These are phyloP conservation scores for Helostoma temminkii DNA, from an alignment of 2,797 vertebrate species.

Conservation along the genomic window DNA sequence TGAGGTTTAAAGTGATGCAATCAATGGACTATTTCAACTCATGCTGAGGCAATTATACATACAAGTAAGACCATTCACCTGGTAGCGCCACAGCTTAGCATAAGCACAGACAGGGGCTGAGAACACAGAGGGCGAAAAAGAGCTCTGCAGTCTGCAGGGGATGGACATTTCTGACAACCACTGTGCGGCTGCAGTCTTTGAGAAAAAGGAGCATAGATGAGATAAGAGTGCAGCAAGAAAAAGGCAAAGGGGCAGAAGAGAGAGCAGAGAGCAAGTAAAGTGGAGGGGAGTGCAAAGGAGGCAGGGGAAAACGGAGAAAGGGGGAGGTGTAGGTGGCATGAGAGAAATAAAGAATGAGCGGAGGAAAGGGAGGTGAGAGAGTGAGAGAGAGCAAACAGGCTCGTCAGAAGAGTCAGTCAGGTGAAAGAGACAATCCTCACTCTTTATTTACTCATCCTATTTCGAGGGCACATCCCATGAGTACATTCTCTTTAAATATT, in stretches of 20 bases:
- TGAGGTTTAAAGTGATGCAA: conserved; percentile 63
- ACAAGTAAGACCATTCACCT: conserved; percentile 58
- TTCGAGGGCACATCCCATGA: conserved; percentile 78
- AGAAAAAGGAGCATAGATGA: conserved; percentile 36
- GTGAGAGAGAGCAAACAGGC: conserved; percentile 61
- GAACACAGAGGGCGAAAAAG: conserved; percentile 19
- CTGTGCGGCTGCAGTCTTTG: conserved; percentile 40
- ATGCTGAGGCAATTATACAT: conserved; percentile 61
- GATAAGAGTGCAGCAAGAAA: conserved; percentile 35
- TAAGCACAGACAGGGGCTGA: conserved; percentile 13
- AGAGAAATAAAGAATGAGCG: conserved; percentile 66
- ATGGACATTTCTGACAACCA: conserved; percentile 57
- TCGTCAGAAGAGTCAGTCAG: conserved; percentile 79
- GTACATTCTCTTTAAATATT: conserved; percentile 83
- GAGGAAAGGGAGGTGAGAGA: conserved; percentile 58
- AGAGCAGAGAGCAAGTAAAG: conserved; percentile 51
- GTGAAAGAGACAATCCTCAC: conserved; percentile 83
- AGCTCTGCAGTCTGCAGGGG: conserved; percentile 49
- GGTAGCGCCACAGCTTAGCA: conserved; percentile 32
- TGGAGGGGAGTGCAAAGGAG: conserved; percentile 42
- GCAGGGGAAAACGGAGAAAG: conserved; percentile 3
- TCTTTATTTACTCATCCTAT: conserved; percentile 81
- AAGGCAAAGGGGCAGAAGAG: conserved; percentile 42
- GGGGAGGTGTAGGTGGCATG: conserved; percentile 49
- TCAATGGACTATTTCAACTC: conserved; percentile 54